Evolutionary conservation across 2,113 vertebrate genomes (phyloP), one percentile per base, ranked within the genome.

Genomic region (Rhinoptilus africanus): DNA sequence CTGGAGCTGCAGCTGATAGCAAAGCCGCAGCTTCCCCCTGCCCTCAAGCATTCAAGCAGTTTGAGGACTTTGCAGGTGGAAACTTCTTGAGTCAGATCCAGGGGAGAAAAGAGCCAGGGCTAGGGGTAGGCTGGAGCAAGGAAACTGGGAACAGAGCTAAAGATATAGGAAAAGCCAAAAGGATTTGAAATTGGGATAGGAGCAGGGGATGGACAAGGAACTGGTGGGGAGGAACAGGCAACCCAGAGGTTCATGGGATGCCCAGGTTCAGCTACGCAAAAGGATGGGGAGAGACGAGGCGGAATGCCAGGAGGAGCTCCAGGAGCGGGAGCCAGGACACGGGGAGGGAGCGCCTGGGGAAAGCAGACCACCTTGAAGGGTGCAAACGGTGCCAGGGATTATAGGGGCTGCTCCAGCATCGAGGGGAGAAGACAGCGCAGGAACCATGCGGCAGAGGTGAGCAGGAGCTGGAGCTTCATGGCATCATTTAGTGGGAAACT

Each of bases 241-340:
- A 16, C 17, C 22, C 39, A 24, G 54, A 62, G 22, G 12, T 20
- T 34, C 21, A 17, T 2, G 2, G 37, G 45, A 35, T 37, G 32
- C 30, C 28, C 0, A 0, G 41, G 48, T 63, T 37, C 60, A 66
- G 45, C 37, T 77, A 37, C 3, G 9, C 54, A 41, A 60, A 64
- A 13, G 24, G 68, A 35, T 19, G 53, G 53, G 63, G 34, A 57
- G 37, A 24, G 30, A 71, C 0, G 4, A 56, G 41, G 27, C 5
- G 0, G 7, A 8, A 37, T 1, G 0, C 45, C 3, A 4, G 51
- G 27, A 24, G 37, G 39, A 62, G 14, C 17, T 32, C 30, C 3
- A 5, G 53, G 64, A 68, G 27, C 12, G 21, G 43, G 56, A 89
- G 24, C 30, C 54, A 4, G 4, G 1, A 28, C 17, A 4, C 3